Base-by-base conservation (phyloP, 2,888 invertebrate species). In the Cryptus viduatorius region DNA sequence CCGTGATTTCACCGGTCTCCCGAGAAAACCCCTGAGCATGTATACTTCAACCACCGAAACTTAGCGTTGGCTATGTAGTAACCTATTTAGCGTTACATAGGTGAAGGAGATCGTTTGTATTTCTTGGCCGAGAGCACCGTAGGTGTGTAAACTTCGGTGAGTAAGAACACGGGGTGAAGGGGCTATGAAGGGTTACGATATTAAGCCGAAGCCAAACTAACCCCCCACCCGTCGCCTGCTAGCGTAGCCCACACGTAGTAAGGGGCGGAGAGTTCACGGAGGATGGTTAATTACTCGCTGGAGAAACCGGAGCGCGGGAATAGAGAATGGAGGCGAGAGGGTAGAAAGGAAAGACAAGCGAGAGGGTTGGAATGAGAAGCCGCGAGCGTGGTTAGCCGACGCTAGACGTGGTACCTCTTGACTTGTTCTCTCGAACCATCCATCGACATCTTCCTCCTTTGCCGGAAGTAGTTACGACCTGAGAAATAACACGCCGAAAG, bases 401-500 rank as follows among this genome's bases (percentile, higher is more conserved):
- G 16, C 53, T 29, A 24, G 65, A 19, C 64, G 73, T 42, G 56
- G 48, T n/a, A 44, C 67, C 64, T 72, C 67, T 37, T 53, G n/a
- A 37, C 61, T 68, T 37, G 50, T 37, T 64, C 12, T 44, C 44
- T 68, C 48, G 19, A 67, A 76, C 75, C 61, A 61, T 4, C 59
- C 53, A 65, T 77, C 65, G 61, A 56, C 50, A 53, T 61, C 50
- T 53, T 50, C 53, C 29, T 59, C 67, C 24, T 67, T 37, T 56
- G 73, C 61, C 76, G 79, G 84, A 82, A 84, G 71, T 79, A 80
- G 83, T 85, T 82, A 82, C 81, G 80, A 81, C 81, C 73, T 68
- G 76, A 86, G 86, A 78, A 89, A 88, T 88, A 89, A 87, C 87
- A 86, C 84, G 85, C 73, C 72, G 82, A 86, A 84, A 86, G 84